These are phyloP conservation scores for Pelusios castaneus DNA, from an alignment of 2,113 vertebrate species.

Conservation along the genomic window DNA sequence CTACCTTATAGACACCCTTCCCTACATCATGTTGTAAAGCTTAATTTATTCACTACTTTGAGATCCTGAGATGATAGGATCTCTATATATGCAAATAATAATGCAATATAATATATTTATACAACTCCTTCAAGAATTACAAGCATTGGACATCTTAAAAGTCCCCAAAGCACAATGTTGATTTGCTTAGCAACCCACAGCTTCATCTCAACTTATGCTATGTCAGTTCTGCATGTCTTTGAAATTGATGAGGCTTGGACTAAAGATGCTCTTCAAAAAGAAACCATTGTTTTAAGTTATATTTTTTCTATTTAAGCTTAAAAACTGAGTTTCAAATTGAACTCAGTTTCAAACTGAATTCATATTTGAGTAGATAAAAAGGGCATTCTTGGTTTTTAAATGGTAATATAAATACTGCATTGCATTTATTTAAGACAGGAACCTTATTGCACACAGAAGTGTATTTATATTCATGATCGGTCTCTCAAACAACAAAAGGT, in stretches of 20 bases:
- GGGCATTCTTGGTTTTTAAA: neutral
- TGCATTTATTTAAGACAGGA: neutral
- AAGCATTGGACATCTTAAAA: neutral
- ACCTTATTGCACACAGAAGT: neutral
- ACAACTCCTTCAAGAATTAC: neutral
- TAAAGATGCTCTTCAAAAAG: conserved; percentile 17
- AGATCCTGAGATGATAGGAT: neutral
- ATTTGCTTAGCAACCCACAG: neutral
- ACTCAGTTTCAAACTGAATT: neutral
- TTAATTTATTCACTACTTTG: neutral
- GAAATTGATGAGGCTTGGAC: neutral
- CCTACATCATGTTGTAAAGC: neutral
- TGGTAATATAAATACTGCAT: neutral
- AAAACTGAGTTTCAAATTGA: neutral
- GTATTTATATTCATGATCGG: neutral
- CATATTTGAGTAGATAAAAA: neutral
- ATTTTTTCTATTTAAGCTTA: neutral
- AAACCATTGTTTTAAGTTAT: neutral
- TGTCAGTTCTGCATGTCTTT: neutral
- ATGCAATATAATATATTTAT: neutral
- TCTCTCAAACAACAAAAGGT: neutral
- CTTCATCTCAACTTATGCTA: neutral
- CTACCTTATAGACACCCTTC: neutral
- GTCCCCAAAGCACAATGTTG: neutral
- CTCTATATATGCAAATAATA: neutral